Conservation (phyloP, 2,797 vertebrate genomes). For the Aratinga solstitialis region DNA sequence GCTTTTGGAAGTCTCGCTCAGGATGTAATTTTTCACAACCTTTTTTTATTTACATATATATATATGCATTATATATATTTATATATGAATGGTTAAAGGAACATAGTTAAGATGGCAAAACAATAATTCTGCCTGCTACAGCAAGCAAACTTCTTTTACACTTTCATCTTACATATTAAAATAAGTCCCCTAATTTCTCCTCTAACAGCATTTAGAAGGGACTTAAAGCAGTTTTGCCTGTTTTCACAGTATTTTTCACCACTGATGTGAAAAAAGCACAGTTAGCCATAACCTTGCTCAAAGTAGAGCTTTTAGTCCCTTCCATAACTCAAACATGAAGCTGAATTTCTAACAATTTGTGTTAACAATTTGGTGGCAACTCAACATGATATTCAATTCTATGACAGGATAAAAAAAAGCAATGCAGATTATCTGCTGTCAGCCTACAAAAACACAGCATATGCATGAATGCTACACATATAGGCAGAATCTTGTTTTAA, state of each 20-base stretch:
- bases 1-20: neutral
- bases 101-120: neutral
- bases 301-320: neutral
- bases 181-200: neutral
- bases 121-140: neutral
- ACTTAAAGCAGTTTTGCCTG: neutral
- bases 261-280: neutral
- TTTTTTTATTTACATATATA: neutral
- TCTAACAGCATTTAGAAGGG: neutral
- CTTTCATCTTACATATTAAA: neutral
- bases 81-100: neutral
- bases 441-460: neutral
- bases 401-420: neutral
- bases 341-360: neutral
- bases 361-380: neutral
- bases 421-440: neutral
- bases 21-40: neutral
- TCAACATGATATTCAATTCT: neutral
- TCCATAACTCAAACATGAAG: neutral
- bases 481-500: neutral
- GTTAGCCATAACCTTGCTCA: neutral
- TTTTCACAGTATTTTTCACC: neutral
- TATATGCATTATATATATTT: neutral
- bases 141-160: neutral
- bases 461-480: fast-evolving